A percentile compares a stretch with the other conserved stretches of the same genome.
phyloP scores from a whole-genome alignment of 2,113 vertebrate genomes.

The Sporophila hypoxantha region DNA sequence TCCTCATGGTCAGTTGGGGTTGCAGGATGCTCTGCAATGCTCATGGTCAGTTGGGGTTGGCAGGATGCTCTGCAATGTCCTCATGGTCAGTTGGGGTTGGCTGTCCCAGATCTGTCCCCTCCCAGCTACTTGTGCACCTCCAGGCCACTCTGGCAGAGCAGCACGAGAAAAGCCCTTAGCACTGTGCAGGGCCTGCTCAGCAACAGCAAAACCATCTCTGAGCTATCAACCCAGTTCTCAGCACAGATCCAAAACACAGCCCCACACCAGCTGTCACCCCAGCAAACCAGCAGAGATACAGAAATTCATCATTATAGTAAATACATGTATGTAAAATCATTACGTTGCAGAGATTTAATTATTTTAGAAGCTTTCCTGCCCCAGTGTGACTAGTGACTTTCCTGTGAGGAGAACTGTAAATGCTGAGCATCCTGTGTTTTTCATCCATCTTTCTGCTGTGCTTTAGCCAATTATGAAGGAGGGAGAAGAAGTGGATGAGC shows the following conservation, averaged over 20 bases:
- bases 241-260: not conserved
- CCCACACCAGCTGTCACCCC: not conserved
- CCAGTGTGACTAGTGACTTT: not conserved
- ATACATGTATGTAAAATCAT: not conserved
- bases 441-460: not conserved
- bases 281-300: not conserved
- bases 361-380: not conserved
- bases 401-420: not conserved
- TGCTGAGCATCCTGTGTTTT: not conserved
- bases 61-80: not conserved
- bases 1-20: too few relatives aligned
- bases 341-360: not conserved
- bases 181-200: not conserved
- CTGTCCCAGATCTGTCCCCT: not conserved
- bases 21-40: too few relatives aligned
- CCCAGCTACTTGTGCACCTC: not conserved
- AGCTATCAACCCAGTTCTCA: not conserved
- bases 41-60: not conserved
- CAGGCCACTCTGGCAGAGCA: not conserved
- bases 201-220: not conserved
- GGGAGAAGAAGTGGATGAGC: constrained; percentile 76
- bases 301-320: not conserved
- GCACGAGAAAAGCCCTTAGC: not conserved
- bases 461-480: constrained; percentile 79
- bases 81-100: too few relatives aligned